Evolutionary conservation across 1,140 invertebrate genomes (phyloP).

Genomic region (Ceratina calcarata): DNA sequence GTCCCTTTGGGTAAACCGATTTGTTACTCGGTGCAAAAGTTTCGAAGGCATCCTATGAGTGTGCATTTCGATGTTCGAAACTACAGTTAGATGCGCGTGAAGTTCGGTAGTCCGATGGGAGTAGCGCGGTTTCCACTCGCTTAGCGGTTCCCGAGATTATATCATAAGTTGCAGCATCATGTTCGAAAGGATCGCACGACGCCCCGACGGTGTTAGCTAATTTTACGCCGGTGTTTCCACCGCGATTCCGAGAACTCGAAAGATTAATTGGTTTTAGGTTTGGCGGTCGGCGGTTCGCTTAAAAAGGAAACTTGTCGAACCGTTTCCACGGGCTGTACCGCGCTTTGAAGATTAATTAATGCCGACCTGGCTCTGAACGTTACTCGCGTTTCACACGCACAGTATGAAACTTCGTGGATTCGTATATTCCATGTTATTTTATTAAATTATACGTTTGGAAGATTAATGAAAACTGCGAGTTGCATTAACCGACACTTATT

Average conservation of each 20-base stretch:
- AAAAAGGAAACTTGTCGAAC: conserved; percentile 20
- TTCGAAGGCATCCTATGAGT: conserved; percentile 9
- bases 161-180: conserved; percentile 23
- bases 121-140: not conserved
- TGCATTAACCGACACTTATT: too few species aligned
- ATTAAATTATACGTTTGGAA: not conserved
- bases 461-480: not conserved
- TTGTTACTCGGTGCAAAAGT: conserved; percentile 9
- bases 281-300: conserved; percentile 3
- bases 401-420: not conserved
- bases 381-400: conserved; percentile 2
- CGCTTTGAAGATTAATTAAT: conserved; percentile 27
- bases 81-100: conserved; percentile 22
- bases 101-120: conserved; percentile 14
- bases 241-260: conserved; percentile 6
- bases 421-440: not conserved
- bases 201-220: conserved; percentile 21
- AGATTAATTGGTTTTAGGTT: conserved; percentile 26
- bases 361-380: not conserved
- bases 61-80: conserved; percentile 19
- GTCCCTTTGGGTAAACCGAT: not conserved
- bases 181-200: conserved; percentile 21
- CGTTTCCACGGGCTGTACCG: not conserved
- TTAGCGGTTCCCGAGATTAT: too few species aligned
- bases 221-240: conserved; percentile 27